Conservation (phyloP, 2,797 vertebrate species). For the Muscicapa striata region DNA sequence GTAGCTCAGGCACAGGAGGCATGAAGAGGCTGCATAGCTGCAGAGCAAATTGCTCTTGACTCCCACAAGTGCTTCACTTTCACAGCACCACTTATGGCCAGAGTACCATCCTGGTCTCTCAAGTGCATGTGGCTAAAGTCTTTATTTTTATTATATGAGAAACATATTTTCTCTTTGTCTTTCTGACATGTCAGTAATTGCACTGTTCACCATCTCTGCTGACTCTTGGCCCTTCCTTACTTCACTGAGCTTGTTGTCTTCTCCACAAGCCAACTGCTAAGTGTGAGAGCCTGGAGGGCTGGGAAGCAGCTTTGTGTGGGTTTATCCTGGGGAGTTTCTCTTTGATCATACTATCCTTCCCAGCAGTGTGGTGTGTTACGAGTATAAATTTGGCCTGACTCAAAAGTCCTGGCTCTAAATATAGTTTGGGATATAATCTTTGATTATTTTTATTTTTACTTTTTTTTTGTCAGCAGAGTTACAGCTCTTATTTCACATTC, state of each 20-base stretch:
- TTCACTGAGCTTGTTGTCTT: background rate
- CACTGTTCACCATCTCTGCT: background rate
- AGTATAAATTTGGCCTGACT: background rate
- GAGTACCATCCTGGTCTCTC: background rate
- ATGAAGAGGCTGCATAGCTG: conserved; percentile 5
- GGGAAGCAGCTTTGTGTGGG: background rate
- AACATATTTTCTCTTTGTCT: background rate
- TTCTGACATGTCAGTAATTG: background rate
- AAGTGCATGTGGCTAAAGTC: background rate
- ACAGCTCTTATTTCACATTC: background rate
- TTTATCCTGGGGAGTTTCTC: background rate
- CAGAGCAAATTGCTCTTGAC: conserved; percentile 43
- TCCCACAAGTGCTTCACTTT: background rate
- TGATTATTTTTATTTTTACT: background rate
- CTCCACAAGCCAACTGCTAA: background rate
- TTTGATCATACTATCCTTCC: background rate
- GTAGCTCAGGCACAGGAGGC: background rate
- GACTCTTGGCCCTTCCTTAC: background rate
- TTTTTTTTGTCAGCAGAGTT: background rate
- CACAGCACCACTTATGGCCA: background rate
- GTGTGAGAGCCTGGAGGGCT: background rate
- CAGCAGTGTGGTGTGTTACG: background rate
- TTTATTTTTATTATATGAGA: background rate
- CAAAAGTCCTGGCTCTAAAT: background rate
- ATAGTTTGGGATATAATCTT: background rate